A percentile compares a stretch with the other conserved stretches of the same genome.
phyloP scores from a whole-genome alignment of 2,888 invertebrate genomes.

The Drosophila borborema region DNA sequence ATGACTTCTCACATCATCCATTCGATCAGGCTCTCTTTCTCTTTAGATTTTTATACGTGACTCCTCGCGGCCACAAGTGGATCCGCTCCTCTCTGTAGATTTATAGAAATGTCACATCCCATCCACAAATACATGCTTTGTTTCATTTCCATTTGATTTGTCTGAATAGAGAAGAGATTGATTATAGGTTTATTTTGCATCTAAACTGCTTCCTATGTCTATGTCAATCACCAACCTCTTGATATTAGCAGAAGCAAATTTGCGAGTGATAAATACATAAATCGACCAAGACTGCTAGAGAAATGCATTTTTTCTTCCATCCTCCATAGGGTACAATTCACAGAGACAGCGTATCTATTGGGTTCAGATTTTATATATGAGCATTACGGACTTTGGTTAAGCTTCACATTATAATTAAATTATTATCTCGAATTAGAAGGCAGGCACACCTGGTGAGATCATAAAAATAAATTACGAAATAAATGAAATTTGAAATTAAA shows the following conservation, averaged over 20 bases:
- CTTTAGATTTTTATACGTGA: too few species aligned
- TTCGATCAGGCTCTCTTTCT: too few species aligned
- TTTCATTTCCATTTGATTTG: not conserved
- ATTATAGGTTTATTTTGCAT: not conserved
- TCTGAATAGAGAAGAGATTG: not conserved
- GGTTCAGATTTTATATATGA: not conserved
- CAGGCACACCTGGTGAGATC: slow-evolving; percentile 53
- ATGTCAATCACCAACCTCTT: not conserved
- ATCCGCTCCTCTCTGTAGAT: too few species aligned
- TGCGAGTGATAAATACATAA: not conserved
- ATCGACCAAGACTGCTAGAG: not conserved
- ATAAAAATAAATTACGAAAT: slow-evolving; percentile 40
- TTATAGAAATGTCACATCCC: too few species aligned
- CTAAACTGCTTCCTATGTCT: not conserved
- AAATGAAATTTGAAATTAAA: slow-evolving; percentile 70
- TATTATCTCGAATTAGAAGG: slow-evolving; percentile 52
- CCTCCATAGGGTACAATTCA: not conserved
- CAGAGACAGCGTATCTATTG: not conserved
- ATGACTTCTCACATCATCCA: too few species aligned
- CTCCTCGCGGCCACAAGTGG: too few species aligned
- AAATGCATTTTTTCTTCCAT: not conserved
- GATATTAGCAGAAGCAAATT: not conserved
- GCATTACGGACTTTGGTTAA: not conserved
- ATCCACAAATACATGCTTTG: not conserved
- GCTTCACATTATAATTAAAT: slow-evolving; percentile 58